Base-by-base conservation (phyloP, 1,140 invertebrate genomes). In the Riptortus pedestris region DNA sequence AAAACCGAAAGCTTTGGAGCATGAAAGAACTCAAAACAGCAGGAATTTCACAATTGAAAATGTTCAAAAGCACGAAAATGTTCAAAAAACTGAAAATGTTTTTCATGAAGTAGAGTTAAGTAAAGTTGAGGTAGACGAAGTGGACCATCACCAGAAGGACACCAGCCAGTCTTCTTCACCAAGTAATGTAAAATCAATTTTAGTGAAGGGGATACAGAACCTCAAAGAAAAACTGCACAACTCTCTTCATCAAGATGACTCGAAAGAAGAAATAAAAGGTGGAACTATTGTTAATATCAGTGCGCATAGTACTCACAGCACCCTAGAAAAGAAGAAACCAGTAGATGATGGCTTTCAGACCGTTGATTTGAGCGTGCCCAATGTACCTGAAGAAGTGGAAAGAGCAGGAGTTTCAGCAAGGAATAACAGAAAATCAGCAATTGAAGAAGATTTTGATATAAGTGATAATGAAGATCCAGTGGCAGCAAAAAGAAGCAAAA, bases 341-440 rank as follows among this genome's bases (percentile, higher is more conserved):
- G 58, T 27, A 4, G 57, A 57, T 43, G 61, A 67, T 47, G 61
- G 59, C 16, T 63, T 63, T 33, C 43, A 27, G 28, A 64, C 27
- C 16, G 55, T 59, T 5, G 52, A 65, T 14, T 27, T 64, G 29
- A 62, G 69, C 73, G 3, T 87, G 63, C 85, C 85, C 24, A 59
- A 68, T 73, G 3, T 87, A 65, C 85, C 85, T 4, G 79, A 81
- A 47, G 83, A 86, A 67, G 85, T 87, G 71, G 76, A 84, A 62
- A 83, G 84, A 47, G 85, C 85, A 0, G 85, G 83, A 2, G 79
- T 81, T 71, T 83, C 80, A 16, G 85, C 85, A 0, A 78, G 79
- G 64, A 80, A 78, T 66, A 86, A 86, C 62, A 77, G 86, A 38
- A 85, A 82, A 69, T 62, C 66, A 45, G 43, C 65, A 18, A 61